phyloP scores from a whole-genome alignment of 2,113 vertebrate species.

The Arenaria interpres region DNA sequence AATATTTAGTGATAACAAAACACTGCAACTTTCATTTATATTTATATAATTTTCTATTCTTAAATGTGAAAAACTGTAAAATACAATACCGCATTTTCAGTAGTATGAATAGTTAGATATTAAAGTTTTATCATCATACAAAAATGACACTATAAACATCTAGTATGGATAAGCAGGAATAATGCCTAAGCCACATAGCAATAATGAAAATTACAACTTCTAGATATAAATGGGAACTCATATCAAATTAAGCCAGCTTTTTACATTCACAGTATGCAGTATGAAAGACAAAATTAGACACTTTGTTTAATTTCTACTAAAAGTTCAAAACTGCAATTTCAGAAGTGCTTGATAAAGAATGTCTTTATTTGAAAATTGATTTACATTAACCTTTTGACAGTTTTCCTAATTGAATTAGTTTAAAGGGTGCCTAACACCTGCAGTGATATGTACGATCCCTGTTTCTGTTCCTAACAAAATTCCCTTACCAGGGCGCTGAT shows the following conservation, averaged over 20 bases:
- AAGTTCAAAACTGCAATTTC: constrained; percentile 51
- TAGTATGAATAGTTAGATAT: background rate
- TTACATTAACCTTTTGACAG: constrained; percentile 36
- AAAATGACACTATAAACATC: background rate
- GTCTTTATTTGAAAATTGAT: constrained; percentile 29
- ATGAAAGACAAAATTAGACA: constrained; percentile 34
- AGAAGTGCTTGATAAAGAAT: constrained; percentile 41
- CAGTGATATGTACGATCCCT: background rate
- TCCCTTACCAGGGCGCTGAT: background rate
- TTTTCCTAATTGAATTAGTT: background rate
- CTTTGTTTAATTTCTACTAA: constrained; percentile 44
- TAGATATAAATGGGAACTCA: background rate
- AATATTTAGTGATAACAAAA: background rate
- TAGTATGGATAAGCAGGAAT: background rate
- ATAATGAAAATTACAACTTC: background rate
- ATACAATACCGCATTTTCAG: background rate
- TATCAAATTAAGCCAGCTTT: background rate
- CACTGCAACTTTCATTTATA: background rate
- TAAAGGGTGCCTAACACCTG: background rate
- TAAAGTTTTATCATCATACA: background rate
- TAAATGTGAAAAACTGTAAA: background rate
- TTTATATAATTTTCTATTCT: background rate
- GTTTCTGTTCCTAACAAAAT: constrained; percentile 3
- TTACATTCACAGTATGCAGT: background rate
- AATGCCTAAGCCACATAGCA: background rate